Base-by-base conservation (phyloP, 2,888 invertebrate genomes). In the Parthenolecanium corni region DNA sequence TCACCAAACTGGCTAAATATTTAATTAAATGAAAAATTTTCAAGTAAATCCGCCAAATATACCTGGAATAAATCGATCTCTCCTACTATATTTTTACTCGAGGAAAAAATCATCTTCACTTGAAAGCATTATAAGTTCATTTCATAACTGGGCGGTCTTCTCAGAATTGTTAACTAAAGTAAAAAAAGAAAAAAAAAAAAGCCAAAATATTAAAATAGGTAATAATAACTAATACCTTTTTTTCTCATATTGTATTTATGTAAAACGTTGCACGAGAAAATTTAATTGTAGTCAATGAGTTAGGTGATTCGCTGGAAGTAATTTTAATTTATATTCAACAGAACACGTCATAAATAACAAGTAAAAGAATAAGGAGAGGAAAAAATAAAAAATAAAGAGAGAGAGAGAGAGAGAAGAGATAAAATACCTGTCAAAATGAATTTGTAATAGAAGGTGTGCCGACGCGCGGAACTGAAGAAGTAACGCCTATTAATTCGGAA, bases 371-470 rank as follows among this genome's bases (percentile, higher is more conserved):
- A 18, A 21, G 12, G 24, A 42, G 20, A 46, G 46, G 24, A 16
- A 1, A 23, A 24, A 46, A 18, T 18, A 44, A n/a, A 25, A 54
- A n/a, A n/a, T n/a, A n/a, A n/a, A 36, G 20, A 53, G 14, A 53
- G 40, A 31, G 9, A 31, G 5, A 9, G 9, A 9, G 31, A 23
- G 36, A 53, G 40, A 56, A 56, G 46, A 56, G 42, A 56, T 56
- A 56, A 56, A 56, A 56, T 56, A 56, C 56, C 56, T 56, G 56
- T 56, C 56, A 56, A 44, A 56, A 56, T 56, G 56, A 56, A 56
- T 56, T 56, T 56, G 56, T 56, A 56, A 56, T 56, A 56, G 56
- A 56, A 56, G 46, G 56, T 56, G 56, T 56, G 56, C 56, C 56
- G 56, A 56, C 56, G 56, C 56, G 56, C 46, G 18, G 56, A 56